Base-by-base conservation (phyloP, 1,140 invertebrate species). In the Brachionus calyciflorus region DNA sequence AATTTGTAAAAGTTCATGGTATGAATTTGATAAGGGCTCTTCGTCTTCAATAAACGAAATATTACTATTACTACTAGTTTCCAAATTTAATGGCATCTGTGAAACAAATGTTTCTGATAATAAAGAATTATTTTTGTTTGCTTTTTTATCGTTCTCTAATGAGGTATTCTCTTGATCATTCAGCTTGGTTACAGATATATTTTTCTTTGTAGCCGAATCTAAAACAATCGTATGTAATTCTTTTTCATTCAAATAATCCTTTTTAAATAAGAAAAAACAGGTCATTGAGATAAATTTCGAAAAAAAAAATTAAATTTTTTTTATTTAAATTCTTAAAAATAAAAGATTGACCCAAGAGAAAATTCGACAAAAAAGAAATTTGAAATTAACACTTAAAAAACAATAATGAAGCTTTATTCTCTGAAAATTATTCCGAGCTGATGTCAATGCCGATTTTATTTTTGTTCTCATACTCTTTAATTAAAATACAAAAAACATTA, bases 211-310 rank as follows among this genome's bases (percentile, higher is more conserved):
- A 60, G 55, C 55, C n/a, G 28, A 37, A 33, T 60, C 55, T 37
- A 60, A 60, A 60, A 60, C 55, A 60, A 60, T 33, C 19, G 55
- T 60, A 40, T 40, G 26, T 33, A 60, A 60, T 65, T 65, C 60
- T 19, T 44, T 46, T 24, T 44, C 60, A 65, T 65, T 65, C 40
- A 65, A 65, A 65, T 65, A 41, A 44, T 65, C 60, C 60, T 65
- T 33, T 17, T 17, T 14, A 60, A 60, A 28, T 33, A 37, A 60
- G 19, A 49, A 49, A 49, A 60, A 60, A 37, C 55, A 60, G 55
- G 55, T 60, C 55, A 60, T 60, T 60, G n/a, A 60, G 55, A 60
- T 60, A 60, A 60, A 60, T 60, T 60, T 60, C n/a, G 55, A 60
- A 60, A 17, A 37, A 26, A 37, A 37, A 37, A 37, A 37, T 37